Base-by-base conservation (phyloP, 2,888 invertebrate species). In the Drosophila neotestacea region DNA sequence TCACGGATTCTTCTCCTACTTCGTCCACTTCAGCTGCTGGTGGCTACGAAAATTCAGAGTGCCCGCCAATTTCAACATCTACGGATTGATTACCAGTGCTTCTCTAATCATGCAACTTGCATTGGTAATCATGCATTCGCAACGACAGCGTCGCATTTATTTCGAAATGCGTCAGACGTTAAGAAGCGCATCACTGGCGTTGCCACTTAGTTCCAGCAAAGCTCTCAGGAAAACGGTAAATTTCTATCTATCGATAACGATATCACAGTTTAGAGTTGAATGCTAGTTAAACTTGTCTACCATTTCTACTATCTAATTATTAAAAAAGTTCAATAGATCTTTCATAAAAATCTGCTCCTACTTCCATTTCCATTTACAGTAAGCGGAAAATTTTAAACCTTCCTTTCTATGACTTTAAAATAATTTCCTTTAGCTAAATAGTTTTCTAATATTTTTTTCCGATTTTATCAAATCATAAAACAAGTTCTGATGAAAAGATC, bases 1-100 rank as follows among this genome's bases (percentile, higher is more conserved):
- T 1, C 91, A 92, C 16, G 36, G 70, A 13, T 92, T 91, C 61
- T 66, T 91, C 47, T 48, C 70, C 3, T 91, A 91, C 69, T 91
- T 87, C 52, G 73, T 85, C n/a, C 48, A 47, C 9, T 72, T 60
- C 50, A 81, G 78, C 41, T 52, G 56, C 13, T 82, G 73, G 44
- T 78, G 75, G 5, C 28, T 66, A 4, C 63, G 73, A 1, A 68
- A 39, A 13, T 62, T 52, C 2, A 51, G 59, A 0, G 2, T 3
- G 0, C 22, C 55, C 0, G 50, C 56, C 0, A 9, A 28, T 0
- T 1, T 70, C 0, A 80, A 73, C 52, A n/a, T 30, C 4, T 52
- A 6, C 13, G 65, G 61, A 16, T 32, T 70, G 0, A 9, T 55
- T 5, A 72, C 42, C 1, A 11, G 48, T 0, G 0, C 32, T 0